phyloP scores from a whole-genome alignment of 2,888 invertebrate genomes.

The Trachelus iudaicus region DNA sequence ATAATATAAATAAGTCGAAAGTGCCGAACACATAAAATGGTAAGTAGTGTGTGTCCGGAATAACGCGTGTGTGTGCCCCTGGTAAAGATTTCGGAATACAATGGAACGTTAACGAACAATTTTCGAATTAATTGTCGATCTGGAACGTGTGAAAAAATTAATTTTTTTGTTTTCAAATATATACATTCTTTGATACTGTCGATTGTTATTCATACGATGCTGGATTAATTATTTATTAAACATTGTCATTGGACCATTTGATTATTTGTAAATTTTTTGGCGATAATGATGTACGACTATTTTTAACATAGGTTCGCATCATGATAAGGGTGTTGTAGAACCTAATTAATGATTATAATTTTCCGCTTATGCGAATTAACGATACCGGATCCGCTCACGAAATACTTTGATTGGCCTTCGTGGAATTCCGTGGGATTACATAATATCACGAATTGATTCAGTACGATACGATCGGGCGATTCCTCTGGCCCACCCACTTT shows the following conservation, averaged over 20 bases:
- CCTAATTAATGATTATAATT: not conserved
- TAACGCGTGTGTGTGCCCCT: not conserved
- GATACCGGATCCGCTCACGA: not conserved
- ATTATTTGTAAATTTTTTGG: not conserved
- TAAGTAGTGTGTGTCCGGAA: slow-evolving; percentile 1
- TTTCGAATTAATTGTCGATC: not conserved
- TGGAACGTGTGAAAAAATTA: not conserved
- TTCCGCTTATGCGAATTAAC: not conserved
- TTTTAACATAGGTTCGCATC: not conserved
- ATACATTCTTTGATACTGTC: not conserved
- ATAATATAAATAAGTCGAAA: slow-evolving; percentile 13
- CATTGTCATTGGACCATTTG: not conserved
- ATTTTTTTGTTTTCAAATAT: too few relatives aligned
- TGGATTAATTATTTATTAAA: not conserved
- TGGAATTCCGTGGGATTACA: not conserved
- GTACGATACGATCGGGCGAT: not conserved
- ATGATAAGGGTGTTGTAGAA: not conserved
- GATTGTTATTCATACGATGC: not conserved
- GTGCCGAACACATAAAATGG: slow-evolving; percentile 2
- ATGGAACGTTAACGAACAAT: not conserved
- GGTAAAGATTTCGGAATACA: not conserved
- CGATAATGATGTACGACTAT: not conserved
- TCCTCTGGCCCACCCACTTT: not conserved
- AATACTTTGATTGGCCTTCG: not conserved
- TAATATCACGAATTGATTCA: not conserved